phyloP scores from a whole-genome alignment of 2,113 vertebrate genomes.

The Narcine bancroftii region DNA sequence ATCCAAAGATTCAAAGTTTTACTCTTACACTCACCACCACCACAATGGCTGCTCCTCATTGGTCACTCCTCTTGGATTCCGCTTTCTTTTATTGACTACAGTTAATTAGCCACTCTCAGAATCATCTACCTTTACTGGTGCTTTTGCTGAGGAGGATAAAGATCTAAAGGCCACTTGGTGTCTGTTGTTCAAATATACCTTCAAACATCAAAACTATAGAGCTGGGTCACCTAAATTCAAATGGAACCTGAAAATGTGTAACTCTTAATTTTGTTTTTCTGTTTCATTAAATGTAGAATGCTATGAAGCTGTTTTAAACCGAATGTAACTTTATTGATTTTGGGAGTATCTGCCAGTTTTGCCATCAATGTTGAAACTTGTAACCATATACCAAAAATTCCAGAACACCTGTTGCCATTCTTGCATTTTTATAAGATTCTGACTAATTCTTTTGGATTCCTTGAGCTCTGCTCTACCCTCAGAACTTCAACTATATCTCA shows the following conservation, averaged over 20 bases:
- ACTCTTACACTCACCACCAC: too few species aligned
- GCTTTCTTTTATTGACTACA: too few species aligned
- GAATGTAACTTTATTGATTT: background rate
- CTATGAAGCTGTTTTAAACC: background rate
- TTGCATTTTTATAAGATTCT: background rate
- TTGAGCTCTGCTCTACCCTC: background rate
- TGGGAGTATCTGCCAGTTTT: background rate
- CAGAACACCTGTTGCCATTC: background rate
- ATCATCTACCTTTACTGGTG: too few species aligned
- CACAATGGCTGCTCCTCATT: too few species aligned
- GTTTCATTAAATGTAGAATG: background rate
- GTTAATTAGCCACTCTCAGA: too few species aligned
- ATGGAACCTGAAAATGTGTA: background rate
- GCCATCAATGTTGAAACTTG: background rate
- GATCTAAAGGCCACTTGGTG: too few species aligned
- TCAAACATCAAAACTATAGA: background rate
- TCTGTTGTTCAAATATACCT: too few species aligned
- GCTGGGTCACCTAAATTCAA: background rate
- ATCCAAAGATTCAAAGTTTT: too few species aligned
- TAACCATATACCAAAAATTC: background rate
- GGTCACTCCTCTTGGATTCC: too few species aligned
- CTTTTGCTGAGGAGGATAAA: too few species aligned
- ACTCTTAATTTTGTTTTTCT: background rate
- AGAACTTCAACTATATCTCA: background rate
- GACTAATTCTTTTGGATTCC: background rate